A percentile compares a stretch with the other conserved stretches of the same genome.
Evolutionary conservation across 2,888 invertebrate genomes (phyloP).

Genomic region (Ectemnius cavifrons): DNA sequence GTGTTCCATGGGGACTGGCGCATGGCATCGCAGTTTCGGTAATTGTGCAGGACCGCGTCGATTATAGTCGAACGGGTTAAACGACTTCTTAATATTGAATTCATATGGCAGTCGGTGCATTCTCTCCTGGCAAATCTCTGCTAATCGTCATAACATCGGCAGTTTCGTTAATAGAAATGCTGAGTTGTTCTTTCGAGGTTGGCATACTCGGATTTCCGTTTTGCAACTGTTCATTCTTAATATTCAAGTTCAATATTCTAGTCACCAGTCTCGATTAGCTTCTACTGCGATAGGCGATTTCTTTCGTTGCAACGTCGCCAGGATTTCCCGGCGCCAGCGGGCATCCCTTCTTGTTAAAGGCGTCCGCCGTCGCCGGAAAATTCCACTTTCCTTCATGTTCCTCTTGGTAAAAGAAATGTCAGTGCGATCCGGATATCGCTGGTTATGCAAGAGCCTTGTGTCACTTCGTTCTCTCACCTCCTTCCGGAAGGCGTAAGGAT

Average conservation of each 20-base stretch:
- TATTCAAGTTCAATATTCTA: no score
- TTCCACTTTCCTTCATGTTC: background rate
- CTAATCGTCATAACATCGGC: background rate
- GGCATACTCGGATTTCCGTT: no score
- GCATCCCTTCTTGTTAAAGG: conserved; percentile 7
- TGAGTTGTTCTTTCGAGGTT: no score
- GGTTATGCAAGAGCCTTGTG: conserved; percentile 15
- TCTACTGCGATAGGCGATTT: conserved; percentile 18
- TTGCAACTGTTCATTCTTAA: no score
- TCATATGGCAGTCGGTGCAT: background rate
- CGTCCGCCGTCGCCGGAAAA: conserved; percentile 7
- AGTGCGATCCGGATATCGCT: background rate
- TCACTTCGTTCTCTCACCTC: conserved; percentile 13
- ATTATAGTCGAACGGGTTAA: background rate
- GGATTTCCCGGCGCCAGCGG: conserved; percentile 18
- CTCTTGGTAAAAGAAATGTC: conserved; percentile 1
- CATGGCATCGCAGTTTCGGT: background rate
- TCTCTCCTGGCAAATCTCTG: background rate
- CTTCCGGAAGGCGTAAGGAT: conserved; percentile 25
- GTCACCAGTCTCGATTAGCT: conserved; percentile 31
- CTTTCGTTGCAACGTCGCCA: conserved; percentile 37
- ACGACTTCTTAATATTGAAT: background rate
- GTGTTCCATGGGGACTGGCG: no score
- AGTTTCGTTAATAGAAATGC: no score
- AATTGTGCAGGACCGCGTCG: background rate